Evolutionary conservation across 2,797 vertebrate genomes (phyloP), one percentile per base, ranked within the genome.

Genomic region (Lagorchestes hirsutus): DNA sequence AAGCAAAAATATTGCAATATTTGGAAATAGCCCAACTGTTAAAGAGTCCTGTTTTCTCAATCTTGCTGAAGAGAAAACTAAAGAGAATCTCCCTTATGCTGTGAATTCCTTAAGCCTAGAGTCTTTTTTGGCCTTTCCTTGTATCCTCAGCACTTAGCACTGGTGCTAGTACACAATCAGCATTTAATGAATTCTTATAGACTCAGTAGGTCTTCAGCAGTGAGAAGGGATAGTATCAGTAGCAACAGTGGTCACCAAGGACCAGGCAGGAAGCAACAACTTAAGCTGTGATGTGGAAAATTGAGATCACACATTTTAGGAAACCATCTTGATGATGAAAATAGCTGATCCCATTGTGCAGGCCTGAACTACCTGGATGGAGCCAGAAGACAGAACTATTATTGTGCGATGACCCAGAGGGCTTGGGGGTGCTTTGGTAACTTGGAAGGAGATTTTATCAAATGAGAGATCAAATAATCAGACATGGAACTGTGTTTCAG

Each of bases 391-490:
- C 5, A 74, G 34, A 18, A 14, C 59, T 16, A n/a, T 40, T 74
- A 74, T 18, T 40, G 34, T 74, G 34, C 18, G 67, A 40, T 82
- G n/a, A 18, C 34, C 34, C 67, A 74, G 13, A 16, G 67, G 16
- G 67, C 9, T 82, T 90, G 27, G 28, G 46, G 40, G 14, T 94
- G 95, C 54, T 95, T 0, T 0, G 58, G n/a, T 31, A 57, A n/a
- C 22, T 93, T 93, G 1, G 74, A 96, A 94, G 90, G 54, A n/a
- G 12, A 94, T 59, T 54, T n/a, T 96, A 96, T n/a, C 82, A 92
- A 93, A 97, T 91, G 29, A 90, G 55, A 3, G 55, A 67, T 95
- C 58, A 91, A 93, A 96, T 95, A 95, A 62, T 91, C 58, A 67
- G 87, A 55, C 93, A n/a, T 93, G 67, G 95, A 97, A 50, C 16